Evolutionary conservation across 1,140 invertebrate genomes (phyloP), one percentile per base, ranked within the genome.

Genomic region (Streblospio benedicti): DNA sequence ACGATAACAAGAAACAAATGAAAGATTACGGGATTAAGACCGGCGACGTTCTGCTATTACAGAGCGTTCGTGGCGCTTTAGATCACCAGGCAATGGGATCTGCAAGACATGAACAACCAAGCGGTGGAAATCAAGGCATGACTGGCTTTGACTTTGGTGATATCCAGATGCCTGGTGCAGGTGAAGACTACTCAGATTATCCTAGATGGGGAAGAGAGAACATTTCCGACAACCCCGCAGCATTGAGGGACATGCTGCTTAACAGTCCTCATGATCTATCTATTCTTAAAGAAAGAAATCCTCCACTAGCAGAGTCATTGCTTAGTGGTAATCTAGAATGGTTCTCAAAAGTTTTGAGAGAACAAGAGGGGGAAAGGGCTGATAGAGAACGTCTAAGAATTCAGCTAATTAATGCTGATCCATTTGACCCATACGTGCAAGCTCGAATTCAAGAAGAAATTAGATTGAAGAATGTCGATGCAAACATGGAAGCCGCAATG

Each of bases 401-500:
- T 20, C 83, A 87, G 70, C 89, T 98, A 84, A 84, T 96, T 76
- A 87, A 86, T 67, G 91, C 93, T 1, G 89, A 96, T 83, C 93
- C 93, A 0, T 97, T 97, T 78, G 92, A 97, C 78, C 85, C 89
- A 1, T 92, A 95, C 76, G 90, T 91, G 0, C 94, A 98, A 75
- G 82, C 86, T 65, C 81, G 94, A 57, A 98, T 98, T 69, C 93
- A 91, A 16, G 93, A 95, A 73, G 91, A 96, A 81, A 97, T 97
- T 58, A 83, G 77, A 50, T 88, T 93, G 69, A 92, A 95, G 73
- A 97, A 97, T 76, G 94, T 97, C 60, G 92, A 97, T 80, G 90
- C 90, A 0, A 97, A 97, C 74, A 98, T 97, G 94, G 92, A 97
- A 71, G 91, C 91, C 0, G 95, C 94, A 0, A 96, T 98, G 85